Evolutionary conservation across 2,888 invertebrate genomes (phyloP).

Genomic region (Eueremaeus valkanovi): DNA sequence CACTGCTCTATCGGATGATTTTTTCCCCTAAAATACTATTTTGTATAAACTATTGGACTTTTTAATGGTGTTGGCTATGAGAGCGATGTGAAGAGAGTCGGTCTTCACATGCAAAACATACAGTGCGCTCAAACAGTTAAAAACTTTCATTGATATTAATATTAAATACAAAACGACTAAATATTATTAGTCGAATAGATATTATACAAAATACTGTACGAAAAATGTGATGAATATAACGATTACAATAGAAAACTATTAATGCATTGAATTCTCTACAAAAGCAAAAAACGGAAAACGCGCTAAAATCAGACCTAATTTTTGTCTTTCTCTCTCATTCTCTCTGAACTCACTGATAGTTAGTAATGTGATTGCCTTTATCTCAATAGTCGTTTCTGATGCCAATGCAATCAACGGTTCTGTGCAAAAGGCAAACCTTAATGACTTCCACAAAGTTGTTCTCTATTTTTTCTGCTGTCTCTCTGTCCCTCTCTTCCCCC

Average conservation of each 20-base stretch:
- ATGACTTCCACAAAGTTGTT: constrained; percentile 29
- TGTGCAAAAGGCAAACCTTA: constrained; percentile 32
- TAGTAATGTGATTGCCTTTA: constrained; percentile 8
- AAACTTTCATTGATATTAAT: constrained; percentile 6
- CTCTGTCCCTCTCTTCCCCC: neutral
- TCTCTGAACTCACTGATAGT: no score
- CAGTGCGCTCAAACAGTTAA: neutral
- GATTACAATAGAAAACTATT: constrained; percentile 25
- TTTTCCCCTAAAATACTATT: constrained; percentile 2
- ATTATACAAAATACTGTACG: neutral
- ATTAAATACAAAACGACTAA: neutral
- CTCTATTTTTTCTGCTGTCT: neutral
- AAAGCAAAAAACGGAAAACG: constrained; percentile 18
- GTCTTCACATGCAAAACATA: neutral
- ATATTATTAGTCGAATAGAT: neutral
- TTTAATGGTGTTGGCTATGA: neutral
- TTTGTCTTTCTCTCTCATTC: neutral
- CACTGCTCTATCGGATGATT: neutral
- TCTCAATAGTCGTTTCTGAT: constrained; percentile 18
- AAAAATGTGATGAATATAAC: neutral
- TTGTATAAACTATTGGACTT: constrained; percentile 14
- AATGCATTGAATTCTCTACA: constrained; percentile 20
- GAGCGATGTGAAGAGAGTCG: neutral
- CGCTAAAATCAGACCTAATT: constrained; percentile 24
- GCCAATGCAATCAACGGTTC: constrained; percentile 30